Evolutionary conservation across 1,140 invertebrate genomes (phyloP), one percentile per base, ranked within the genome.

Genomic region (Aphelinus atriplicis): DNA sequence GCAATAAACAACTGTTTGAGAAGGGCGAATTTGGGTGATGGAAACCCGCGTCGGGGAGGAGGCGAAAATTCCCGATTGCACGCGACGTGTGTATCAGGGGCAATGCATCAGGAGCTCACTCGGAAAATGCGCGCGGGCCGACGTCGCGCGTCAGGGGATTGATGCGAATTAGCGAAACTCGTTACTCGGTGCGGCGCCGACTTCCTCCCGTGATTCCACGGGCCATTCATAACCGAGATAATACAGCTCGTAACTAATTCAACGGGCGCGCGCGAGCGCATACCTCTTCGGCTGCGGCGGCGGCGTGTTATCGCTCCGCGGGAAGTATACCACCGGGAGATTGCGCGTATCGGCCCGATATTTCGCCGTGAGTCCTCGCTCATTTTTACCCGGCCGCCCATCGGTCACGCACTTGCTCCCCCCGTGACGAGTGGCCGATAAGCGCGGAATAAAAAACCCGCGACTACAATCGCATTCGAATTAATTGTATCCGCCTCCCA

Each of bases 401-500:
- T 68, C 66, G 58, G 50, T 68, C 66, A 68, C 65, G 53, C 26
- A 26, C 10, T 67, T n/a, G 65, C 63, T 73, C 65, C 48, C 69
- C 61, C 61, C 71, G 10, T 61, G 57, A 66, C 64, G 75, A 75
- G 77, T 77, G 47, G 43, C 58, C 69, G 56, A 66, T 60, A 77
- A 80, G 77, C 72, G 78, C 26, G 26, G 26, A 26, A 26, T 0
- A 9, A 73, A 47, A 66, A 71, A 50, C 56, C 68, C 61, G 67
- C 45, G 76, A 77, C 77, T 78, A 65, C 76, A 73, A 65, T 77
- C 71, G 79, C 68, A 76, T 61, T 79, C 75, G 79, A 79, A 83
- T 80, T 82, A 84, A 84, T 82, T 84, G 81, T 82, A 78, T 76
- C 69, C 78, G 48, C 53, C 26, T 26, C 26, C 26, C 26, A 26